Evolutionary conservation across 1,140 invertebrate genomes (phyloP).

Genomic region (Marisa cornuarietis): DNA sequence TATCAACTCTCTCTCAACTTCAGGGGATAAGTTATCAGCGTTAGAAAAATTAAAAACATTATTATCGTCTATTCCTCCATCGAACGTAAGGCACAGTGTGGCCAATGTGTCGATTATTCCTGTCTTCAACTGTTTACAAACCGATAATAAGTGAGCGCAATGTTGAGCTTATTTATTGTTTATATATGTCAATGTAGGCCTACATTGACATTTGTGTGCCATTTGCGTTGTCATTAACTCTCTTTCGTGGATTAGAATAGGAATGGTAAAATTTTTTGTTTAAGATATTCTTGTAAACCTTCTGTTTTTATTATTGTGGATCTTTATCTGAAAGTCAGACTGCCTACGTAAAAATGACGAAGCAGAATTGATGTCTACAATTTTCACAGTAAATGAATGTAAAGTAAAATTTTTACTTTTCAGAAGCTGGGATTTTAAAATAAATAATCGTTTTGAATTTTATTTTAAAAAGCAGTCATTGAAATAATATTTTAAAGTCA

Average conservation of each 20-base stretch:
- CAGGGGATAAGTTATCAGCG: constrained; percentile 21
- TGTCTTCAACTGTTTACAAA: constrained; percentile 49
- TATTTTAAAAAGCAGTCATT: neutral
- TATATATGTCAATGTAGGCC: no score
- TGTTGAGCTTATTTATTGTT: constrained; percentile 5
- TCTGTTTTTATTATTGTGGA: no score
- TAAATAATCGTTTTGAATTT: neutral
- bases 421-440: neutral
- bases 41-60: constrained; percentile 42
- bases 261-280: neutral
- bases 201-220: constrained; percentile 1
- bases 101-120: constrained; percentile 45
- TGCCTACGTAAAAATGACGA: neutral
- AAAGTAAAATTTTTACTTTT: no score
- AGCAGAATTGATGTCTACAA: neutral
- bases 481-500: neutral
- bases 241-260: neutral
- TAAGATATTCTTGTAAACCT: no score
- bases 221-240: neutral
- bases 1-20: neutral
- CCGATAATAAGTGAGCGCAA: constrained; percentile 39
- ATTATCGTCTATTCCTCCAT: constrained; percentile 31
- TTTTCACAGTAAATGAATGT: neutral
- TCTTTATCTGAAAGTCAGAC: neutral
- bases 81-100: constrained; percentile 16